phyloP scores from a whole-genome alignment of 2,888 invertebrate species.

The Yponomeuta malinellus region DNA sequence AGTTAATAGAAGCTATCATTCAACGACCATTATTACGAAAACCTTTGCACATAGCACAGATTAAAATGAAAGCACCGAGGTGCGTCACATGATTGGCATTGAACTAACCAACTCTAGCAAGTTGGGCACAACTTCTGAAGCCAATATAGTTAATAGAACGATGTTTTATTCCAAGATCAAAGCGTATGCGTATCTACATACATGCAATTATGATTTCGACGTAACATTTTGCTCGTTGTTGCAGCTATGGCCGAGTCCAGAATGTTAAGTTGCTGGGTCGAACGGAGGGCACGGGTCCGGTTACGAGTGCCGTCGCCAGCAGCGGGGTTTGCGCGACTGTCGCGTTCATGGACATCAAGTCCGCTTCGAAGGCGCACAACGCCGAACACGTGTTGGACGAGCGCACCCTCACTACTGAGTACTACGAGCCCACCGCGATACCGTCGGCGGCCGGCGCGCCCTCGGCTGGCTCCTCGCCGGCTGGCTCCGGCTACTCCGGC shows the following conservation, averaged over 20 bases:
- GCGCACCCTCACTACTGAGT: conserved; percentile 90
- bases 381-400: conserved; percentile 93
- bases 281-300: conserved; percentile 71
- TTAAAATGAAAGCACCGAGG: no score
- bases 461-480: conserved; percentile 71
- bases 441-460: conserved; percentile 75
- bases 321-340: conserved; percentile 89
- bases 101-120: no score
- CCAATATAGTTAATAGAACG: no score
- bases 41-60: no score
- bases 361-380: conserved; percentile 94
- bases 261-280: conserved; percentile 93
- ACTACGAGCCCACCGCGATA: conserved; percentile 90
- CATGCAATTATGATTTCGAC: background rate
- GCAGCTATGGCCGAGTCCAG: conserved; percentile 97
- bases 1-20: no score
- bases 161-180: no score
- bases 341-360: conserved; percentile 98
- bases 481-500: conserved; percentile 78
- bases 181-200: no score
- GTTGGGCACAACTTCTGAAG: no score
- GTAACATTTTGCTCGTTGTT: conserved; percentile 36
- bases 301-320: conserved; percentile 70
- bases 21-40: no score
- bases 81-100: no score